Conservation (phyloP, 2,113 vertebrate genomes). For the Nothoprocta perdicaria region DNA sequence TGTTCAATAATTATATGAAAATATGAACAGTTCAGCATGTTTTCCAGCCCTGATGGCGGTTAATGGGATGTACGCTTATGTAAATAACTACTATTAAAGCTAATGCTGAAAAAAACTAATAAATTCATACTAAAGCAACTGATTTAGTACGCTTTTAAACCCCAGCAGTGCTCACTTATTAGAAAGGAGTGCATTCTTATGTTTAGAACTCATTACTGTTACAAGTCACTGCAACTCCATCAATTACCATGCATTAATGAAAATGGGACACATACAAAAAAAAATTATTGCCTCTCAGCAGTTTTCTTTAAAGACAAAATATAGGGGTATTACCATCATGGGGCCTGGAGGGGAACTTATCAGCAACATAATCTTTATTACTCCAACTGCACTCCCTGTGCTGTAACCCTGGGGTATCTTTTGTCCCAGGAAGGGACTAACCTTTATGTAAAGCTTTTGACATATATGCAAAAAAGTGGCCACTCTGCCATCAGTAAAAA, state of each 20-base stretch:
- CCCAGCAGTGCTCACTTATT: conserved; percentile 87
- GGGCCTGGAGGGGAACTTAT: conserved; percentile 79
- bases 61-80: conserved; percentile 90
- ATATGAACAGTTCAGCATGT: conserved; percentile 91
- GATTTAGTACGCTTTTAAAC: conserved; percentile 89
- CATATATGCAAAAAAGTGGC: neutral
- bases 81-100: conserved; percentile 91
- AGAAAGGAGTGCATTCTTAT: conserved; percentile 88
- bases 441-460: conserved; percentile 54
- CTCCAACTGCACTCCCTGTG: conserved; percentile 66
- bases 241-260: conserved; percentile 87
- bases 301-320: conserved; percentile 86
- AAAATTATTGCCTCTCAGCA: conserved; percentile 85
- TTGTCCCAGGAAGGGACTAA: conserved; percentile 54
- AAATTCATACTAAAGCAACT: conserved; percentile 89
- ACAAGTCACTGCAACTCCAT: conserved; percentile 86
- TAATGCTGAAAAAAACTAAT: conserved; percentile 89
- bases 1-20: conserved; percentile 91
- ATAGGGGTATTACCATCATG: conserved; percentile 80
- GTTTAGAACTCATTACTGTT: conserved; percentile 87
- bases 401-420: conserved; percentile 58
- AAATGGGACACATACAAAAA: conserved; percentile 84
- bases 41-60: conserved; percentile 88
- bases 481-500: conserved; percentile 29
- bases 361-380: conserved; percentile 79